phyloP scores from a whole-genome alignment of 2,113 vertebrate genomes.

The Scortum barcoo region DNA sequence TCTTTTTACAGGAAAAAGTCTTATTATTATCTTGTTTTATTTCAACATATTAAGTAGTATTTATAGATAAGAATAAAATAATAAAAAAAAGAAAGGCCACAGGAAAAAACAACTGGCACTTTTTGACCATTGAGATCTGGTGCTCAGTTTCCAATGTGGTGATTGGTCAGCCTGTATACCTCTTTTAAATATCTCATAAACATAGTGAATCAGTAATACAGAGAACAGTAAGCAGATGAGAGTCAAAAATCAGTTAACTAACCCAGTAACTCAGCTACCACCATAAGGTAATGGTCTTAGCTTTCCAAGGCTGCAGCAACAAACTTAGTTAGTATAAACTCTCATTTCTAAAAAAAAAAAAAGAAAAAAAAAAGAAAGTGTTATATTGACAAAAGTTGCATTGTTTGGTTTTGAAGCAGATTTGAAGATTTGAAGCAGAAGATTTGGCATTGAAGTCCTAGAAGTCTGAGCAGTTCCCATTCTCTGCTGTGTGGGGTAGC shows the following conservation, averaged over 20 bases:
- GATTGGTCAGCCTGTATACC: not conserved
- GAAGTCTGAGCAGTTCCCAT: not conserved
- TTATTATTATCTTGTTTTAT: too few species aligned
- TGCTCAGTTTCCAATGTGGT: not conserved
- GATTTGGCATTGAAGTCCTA: not conserved
- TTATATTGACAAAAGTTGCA: not conserved
- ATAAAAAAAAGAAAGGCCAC: not conserved
- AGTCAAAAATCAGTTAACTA: not conserved
- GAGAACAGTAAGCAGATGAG: not conserved
- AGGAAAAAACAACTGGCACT: not conserved
- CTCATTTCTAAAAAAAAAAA: not conserved
- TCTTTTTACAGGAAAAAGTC: not conserved
- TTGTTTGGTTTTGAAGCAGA: not conserved
- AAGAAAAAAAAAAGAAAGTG: not conserved
- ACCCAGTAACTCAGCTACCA: not conserved
- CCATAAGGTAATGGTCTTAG: not conserved
- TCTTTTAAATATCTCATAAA: not conserved
- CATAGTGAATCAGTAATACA: not conserved
- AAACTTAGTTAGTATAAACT: not conserved
- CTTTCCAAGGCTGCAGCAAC: not conserved
- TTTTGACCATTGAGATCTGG: not conserved
- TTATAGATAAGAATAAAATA: not conserved
- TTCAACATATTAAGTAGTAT: not conserved
- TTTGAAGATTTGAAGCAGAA: too few species aligned
- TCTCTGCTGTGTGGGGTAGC: not conserved